Evolutionary conservation across 2,888 invertebrate species (phyloP), one percentile per base, ranked within the genome.

Genomic region (Cylloceria caligata): DNA sequence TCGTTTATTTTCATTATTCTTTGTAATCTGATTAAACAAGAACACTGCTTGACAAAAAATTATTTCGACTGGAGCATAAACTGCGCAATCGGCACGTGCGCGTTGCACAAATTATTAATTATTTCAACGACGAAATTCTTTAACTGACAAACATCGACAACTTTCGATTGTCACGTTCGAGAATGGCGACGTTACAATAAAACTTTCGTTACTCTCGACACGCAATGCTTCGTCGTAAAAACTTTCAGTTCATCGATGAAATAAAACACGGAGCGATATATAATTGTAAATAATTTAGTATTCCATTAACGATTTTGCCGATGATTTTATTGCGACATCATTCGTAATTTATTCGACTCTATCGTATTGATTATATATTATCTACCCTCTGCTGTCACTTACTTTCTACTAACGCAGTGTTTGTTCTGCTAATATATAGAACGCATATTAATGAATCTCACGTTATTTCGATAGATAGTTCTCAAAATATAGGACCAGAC

Each of bases 141-240:
- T n/a, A 57, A 34, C 30, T 57, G 7, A 30, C 34, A 13, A 39
- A 13, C 39, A 7, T 39, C 11, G 57, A 5, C 24, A n/a, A 60
- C 67, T 57, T 68, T 75, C 75, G 19, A 75, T 67, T 68, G 67
- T 65, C 42, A 52, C 42, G 39, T 13, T n/a, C 7, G 30, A 21
- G 21, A 39, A 42, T 30, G 74, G 27, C 24, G 13, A 42, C 42
- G 16, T 4, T 67, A 7, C 49, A 47, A 27, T 1, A 13, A n/a
- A n/a, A n/a, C n/a, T 47, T 21, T 30, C 16, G 3, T 30, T 24
- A 42, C 24, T 27, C 55, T 27, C 27, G 55, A 30, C 55, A 27
- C 30, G 30, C 3, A 27, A 34, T 34, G 57, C n/a, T n/a, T n/a
- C 34, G 34, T 16, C 7, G 34, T 34, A 5, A n/a, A 57, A 3